These are phyloP conservation scores for Trichosurus vulpecula DNA, from an alignment of 2,797 vertebrate species.

Conservation along the genomic window DNA sequence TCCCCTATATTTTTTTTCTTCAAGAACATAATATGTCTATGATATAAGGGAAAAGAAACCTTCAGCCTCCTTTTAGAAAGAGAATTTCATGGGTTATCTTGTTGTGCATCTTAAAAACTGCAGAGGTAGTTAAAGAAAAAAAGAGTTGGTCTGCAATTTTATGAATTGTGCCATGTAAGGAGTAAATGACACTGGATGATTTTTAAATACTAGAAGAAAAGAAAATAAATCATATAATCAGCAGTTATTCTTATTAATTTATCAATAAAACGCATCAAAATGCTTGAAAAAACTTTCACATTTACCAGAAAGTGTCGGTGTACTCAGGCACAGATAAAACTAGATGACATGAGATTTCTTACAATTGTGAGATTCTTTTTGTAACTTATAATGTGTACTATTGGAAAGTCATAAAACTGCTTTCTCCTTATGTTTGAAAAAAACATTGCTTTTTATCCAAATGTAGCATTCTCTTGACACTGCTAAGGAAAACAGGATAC, in stretches of 20 bases:
- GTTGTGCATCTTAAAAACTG: constrained; percentile 24
- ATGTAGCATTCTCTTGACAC: too few relatives aligned
- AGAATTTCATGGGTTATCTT: neutral
- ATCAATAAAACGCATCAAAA: neutral
- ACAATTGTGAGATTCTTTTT: neutral
- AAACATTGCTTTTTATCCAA: too few relatives aligned
- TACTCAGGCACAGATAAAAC: neutral
- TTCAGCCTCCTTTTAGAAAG: constrained; percentile 14
- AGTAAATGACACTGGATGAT: neutral
- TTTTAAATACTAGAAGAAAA: neutral
- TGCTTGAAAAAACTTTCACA: neutral
- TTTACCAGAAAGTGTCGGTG: neutral
- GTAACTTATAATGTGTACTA: neutral
- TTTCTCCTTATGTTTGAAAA: neutral
- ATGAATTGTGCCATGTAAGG: neutral
- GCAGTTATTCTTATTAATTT: neutral
- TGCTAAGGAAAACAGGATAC: neutral
- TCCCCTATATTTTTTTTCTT: neutral
- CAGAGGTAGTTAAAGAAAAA: neutral
- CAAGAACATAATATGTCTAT: neutral
- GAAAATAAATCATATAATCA: neutral
- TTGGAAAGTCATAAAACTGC: neutral
- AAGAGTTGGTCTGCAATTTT: neutral
- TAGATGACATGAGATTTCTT: neutral
- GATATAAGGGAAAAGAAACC: constrained; percentile 18